A percentile compares a stretch with the other conserved stretches of the same genome.
Evolutionary conservation across 2,113 vertebrate species (phyloP).

Genomic region (Cryptotis parvus): DNA sequence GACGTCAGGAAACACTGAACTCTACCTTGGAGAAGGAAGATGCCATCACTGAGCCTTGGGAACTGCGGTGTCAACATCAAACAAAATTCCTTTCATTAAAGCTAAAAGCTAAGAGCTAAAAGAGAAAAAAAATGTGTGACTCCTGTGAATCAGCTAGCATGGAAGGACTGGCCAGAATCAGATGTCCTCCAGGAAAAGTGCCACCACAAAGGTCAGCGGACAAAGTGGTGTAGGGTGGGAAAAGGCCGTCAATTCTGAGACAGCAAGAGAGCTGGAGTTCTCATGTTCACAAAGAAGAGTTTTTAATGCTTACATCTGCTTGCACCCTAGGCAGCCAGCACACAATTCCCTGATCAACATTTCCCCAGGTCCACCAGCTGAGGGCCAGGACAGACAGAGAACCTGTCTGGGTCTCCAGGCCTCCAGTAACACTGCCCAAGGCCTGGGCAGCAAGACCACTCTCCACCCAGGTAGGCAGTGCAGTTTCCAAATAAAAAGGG

Average conservation of each 20-base stretch:
- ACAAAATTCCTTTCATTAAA: constrained; percentile 18
- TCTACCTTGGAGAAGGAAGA: neutral
- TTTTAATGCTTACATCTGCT: too few species aligned
- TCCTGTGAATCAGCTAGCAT: neutral
- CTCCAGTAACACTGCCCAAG: neutral
- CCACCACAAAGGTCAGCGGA: neutral
- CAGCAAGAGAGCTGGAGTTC: neutral
- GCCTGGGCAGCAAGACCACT: too few species aligned
- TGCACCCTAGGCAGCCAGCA: neutral
- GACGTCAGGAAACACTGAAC: neutral
- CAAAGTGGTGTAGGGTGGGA: neutral
- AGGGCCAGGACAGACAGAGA: neutral
- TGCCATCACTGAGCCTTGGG: neutral
- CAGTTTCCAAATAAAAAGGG: neutral
- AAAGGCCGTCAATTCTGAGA: neutral
- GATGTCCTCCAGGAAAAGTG: neutral
- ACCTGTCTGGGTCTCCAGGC: neutral
- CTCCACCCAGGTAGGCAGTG: neutral
- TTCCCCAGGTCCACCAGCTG: neutral
- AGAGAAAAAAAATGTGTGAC: neutral
- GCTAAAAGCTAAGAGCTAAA: constrained; percentile 23
- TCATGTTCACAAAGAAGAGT: neutral
- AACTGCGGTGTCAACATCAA: neutral
- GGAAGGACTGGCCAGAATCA: neutral
- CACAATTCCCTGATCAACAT: neutral